phyloP scores from a whole-genome alignment of 2,888 invertebrate genomes.

The Amitus sp. region DNA sequence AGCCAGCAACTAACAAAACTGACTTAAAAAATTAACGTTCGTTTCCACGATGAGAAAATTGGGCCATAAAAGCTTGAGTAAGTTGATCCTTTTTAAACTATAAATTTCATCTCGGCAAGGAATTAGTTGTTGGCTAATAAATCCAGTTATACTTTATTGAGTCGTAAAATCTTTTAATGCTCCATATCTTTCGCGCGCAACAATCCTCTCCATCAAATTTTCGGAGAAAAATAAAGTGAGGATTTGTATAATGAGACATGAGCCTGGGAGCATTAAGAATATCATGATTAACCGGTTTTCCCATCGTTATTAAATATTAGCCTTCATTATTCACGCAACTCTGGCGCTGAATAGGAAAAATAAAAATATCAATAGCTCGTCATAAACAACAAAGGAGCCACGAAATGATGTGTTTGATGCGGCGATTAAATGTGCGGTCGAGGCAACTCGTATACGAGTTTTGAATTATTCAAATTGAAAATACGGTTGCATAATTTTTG shows the following conservation, averaged over 20 bases:
- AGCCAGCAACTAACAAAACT: too few species aligned
- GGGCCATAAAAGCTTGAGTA: not conserved
- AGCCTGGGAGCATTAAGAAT: conserved; percentile 17
- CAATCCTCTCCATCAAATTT: conserved; percentile 14
- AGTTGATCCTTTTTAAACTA: not conserved
- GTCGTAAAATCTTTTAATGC: conserved; percentile 14
- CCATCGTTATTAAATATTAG: too few species aligned
- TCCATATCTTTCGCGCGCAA: conserved; percentile 3
- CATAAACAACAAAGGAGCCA: not conserved
- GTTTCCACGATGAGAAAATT: not conserved
- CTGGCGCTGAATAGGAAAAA: not conserved
- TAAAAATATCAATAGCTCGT: not conserved
- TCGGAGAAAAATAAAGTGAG: conserved; percentile 13
- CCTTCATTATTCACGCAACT: too few species aligned
- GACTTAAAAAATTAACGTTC: not conserved
- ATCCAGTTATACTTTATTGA: conserved; percentile 12
- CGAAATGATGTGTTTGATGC: not conserved
- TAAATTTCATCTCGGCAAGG: not conserved
- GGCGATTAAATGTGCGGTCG: not conserved
- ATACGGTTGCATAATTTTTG: conserved; percentile 2
- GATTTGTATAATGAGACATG: conserved; percentile 25
- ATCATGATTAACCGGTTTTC: conserved; percentile 14
- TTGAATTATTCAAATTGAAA: conserved; percentile 2
- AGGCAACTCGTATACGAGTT: not conserved
- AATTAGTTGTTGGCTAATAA: conserved; percentile 19